Base-by-base conservation (phyloP, 2,888 invertebrate genomes). In the Cosmopolites sordidus region DNA sequence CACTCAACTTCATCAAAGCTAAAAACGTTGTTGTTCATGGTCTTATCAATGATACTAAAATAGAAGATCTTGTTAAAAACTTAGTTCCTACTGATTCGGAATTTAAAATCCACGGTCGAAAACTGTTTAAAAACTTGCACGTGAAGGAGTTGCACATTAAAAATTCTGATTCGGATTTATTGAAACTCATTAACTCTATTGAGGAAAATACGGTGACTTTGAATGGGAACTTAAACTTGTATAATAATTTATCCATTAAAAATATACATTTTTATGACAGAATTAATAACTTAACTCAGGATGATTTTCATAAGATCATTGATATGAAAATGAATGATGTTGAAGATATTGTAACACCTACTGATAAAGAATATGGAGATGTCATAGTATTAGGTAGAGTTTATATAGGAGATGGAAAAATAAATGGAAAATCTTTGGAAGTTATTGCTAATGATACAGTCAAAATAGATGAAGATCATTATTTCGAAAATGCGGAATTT, bases 231-330 rank as follows among this genome's bases (percentile, higher is more conserved):
- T 14, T 66, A 3, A 48, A 57, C 43, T 46, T 65, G 17, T 43
- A 50, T 16, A 46, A 60, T 37, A 43, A 60, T 27, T 65, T 75
- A 16, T 63, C 64, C 33, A 64, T 77, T 2, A 68, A 73, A 37
- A 71, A 72, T 12, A 63, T 80, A 2, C 68, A 66, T 47, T 77
- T 78, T 62, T 60, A 63, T 11, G 66, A 68, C 6, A 63, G 64
- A 14, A 64, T 78, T 2, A 78, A 79, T 60, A 74, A 71, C 14
- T 70, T 79, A 30, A 58, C 64, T 0, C 66, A 69, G 1, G 49
- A 64, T 0, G 64, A 74, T 15, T 78, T 80, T 60, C 74, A 75
- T 1, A 60, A 63, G 6, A 68, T 68, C 54, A 76, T 76, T 75
- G 59, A 76, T 1, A 30, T 51, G 1, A 66, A 74, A 43, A 68